Conservation (phyloP, 2,113 vertebrate genomes). For the Hyperopisus bebe region DNA sequence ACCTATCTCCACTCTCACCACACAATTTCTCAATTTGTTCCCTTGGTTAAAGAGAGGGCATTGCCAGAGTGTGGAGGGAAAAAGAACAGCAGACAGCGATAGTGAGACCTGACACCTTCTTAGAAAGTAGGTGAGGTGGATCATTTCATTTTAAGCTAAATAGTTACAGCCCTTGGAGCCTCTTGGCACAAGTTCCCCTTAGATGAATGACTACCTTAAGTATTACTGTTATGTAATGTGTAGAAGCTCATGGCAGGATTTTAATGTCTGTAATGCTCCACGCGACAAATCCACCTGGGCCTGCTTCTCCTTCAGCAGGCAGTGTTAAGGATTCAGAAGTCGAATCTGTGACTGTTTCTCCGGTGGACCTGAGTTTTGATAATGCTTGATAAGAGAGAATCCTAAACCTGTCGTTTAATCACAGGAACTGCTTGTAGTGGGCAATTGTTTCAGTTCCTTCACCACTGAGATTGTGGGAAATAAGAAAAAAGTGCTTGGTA, state of each 20-base stretch:
- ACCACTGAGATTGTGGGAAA: neutral
- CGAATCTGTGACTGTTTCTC: neutral
- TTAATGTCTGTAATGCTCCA: neutral
- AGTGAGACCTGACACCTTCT: neutral
- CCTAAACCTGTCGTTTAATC: neutral
- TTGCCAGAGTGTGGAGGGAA: neutral
- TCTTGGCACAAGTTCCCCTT: neutral
- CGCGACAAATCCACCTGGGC: too few relatives aligned
- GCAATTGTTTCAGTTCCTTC: neutral
- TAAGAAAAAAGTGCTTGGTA: neutral
- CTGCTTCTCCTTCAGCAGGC: neutral
- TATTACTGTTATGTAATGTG: slow-evolving; percentile 2
- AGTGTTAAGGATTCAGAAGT: neutral
- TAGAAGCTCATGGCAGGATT: neutral
- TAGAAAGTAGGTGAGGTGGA: neutral
- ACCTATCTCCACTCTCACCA: neutral
- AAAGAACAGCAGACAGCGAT: neutral
- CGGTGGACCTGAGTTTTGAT: neutral
- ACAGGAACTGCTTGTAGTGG: neutral
- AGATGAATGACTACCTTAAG: neutral
- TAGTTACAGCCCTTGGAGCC: neutral
- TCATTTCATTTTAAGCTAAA: neutral
- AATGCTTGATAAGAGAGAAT: neutral
- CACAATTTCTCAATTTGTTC: neutral
- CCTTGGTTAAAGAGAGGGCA: neutral